phyloP scores from a whole-genome alignment of 2,888 invertebrate species.

The Helobdella robusta region DNA sequence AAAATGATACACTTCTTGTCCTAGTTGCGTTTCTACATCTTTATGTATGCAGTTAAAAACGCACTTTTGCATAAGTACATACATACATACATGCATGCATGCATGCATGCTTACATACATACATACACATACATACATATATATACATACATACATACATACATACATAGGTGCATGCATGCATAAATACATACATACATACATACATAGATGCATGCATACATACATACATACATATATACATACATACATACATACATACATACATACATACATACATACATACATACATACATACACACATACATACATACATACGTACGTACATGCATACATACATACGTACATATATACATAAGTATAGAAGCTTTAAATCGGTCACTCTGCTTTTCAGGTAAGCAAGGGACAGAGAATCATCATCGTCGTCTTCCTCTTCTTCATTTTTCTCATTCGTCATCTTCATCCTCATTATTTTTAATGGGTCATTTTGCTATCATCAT shows the following conservation, averaged over 20 bases:
- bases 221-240: not conserved
- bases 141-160: constrained; percentile 4
- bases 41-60: not conserved
- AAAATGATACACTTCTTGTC: constrained; percentile 17
- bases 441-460: too few species aligned
- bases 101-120: not conserved
- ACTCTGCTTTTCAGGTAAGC: too few species aligned
- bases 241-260: constrained; percentile 17
- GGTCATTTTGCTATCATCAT: too few species aligned
- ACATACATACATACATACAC: constrained; percentile 17
- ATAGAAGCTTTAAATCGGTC: too few species aligned
- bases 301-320: constrained; percentile 17
- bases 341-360: not conserved
- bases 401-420: too few species aligned
- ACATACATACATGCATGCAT: constrained; percentile 3
- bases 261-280: constrained; percentile 18
- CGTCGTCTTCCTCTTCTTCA: too few species aligned
- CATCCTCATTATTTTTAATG: too few species aligned
- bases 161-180: not conserved
- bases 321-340: constrained; percentile 15
- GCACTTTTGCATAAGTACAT: not conserved
- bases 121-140: not conserved
- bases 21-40: not conserved
- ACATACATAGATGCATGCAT: not conserved
- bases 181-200: constrained; percentile 6